Evolutionary conservation across 1,140 invertebrate genomes (phyloP), one percentile per base, ranked within the genome.

Genomic region (Drosophila novamexicana): DNA sequence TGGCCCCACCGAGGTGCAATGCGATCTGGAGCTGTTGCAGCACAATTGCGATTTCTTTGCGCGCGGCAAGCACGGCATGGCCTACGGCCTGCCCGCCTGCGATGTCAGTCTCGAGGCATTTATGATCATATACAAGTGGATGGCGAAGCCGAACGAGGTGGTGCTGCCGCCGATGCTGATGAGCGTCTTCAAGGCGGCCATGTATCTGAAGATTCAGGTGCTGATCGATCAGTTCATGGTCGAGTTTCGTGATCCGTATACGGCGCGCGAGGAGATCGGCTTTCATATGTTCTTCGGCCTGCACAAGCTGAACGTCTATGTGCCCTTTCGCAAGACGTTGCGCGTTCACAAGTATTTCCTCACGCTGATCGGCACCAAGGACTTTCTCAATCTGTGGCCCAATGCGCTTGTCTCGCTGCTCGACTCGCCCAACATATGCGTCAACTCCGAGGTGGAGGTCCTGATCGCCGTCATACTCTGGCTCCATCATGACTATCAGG

Each of bases 381-480:
- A 73, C 9, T 77, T 37, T 3, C 8, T 53, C 6, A 8, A 63
- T 0, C n/a, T 77, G 8, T 57, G 40, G 44, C 47, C 54, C 0
- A 44, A 45, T 8, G 50, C 50, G 6, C 7, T 77, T n/a, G n/a
- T 50, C 42, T 8, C 16, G 1, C 34, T 77, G 63, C 39, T 77
- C 8, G 44, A 50, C 36, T 77, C 69, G 6, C 5, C 42, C 8
- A 32, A 6, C 12, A 67, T 77, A 9, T 76, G 74, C 8, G 57
- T 76, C 1, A 76, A 76, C 40, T 62, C 74, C 0, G 74, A 76
- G 16, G 10, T 77, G 32, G 74, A 77, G 45, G 74, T 77, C 1
- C 16, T 77, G 1, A 42, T 77, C 8, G 69, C 75, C 0, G 53
- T 16, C 12, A 29, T 77, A 0, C 1, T 52, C 4, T 77, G 75